These are phyloP conservation scores for Hirtodrosophila confusa DNA, from an alignment of 2,888 invertebrate genomes.

Conservation along the genomic window DNA sequence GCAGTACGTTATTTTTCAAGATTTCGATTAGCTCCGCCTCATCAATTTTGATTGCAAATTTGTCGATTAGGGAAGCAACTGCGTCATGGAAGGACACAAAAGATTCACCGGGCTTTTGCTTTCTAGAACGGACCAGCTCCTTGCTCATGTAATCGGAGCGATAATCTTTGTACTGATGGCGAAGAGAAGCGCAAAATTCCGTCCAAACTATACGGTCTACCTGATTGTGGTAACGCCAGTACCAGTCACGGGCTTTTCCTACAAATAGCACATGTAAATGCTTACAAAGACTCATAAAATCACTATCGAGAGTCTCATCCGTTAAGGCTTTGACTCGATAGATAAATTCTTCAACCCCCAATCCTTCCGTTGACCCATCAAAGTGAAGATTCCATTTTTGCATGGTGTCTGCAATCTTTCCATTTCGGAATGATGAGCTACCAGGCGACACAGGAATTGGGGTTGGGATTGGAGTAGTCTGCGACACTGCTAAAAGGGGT, in stretches of 20 bases:
- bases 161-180: no score
- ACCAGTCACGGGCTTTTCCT: slow-evolving; percentile 11
- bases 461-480: background rate
- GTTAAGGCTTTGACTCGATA: slow-evolving; percentile 12
- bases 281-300: background rate
- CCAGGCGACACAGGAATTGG: background rate
- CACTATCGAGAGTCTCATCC: slow-evolving; percentile 11
- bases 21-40: no score
- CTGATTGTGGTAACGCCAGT: slow-evolving; percentile 10
- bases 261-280: background rate
- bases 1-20: no score
- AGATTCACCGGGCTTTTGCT: no score
- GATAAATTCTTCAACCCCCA: slow-evolving; percentile 15
- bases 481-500: no score
- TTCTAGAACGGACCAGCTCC: no score
- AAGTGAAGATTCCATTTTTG: slow-evolving; percentile 15
- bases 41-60: no score
- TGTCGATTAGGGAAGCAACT: no score
- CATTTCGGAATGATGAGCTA: background rate
- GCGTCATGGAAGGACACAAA: no score
- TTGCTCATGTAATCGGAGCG: no score
- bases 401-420: slow-evolving; percentile 7
- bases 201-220: slow-evolving; percentile 3
- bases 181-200: background rate
- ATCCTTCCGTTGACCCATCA: slow-evolving; percentile 4